A percentile compares a stretch with the other conserved stretches of the same genome.
phyloP scores from a whole-genome alignment of 2,113 vertebrate genomes.

The Ptilonorhynchus violaceus region DNA sequence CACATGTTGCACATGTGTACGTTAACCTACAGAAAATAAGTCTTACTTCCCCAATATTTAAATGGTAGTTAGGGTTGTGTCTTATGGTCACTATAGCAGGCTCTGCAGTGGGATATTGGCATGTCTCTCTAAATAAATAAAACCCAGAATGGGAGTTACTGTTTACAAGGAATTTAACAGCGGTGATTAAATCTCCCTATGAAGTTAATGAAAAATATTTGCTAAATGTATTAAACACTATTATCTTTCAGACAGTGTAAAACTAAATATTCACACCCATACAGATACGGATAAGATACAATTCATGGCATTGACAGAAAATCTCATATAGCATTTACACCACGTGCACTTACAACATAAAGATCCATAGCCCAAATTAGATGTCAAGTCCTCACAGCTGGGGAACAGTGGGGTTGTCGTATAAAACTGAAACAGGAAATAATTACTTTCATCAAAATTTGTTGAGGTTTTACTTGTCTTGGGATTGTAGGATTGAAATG shows the following conservation, averaged over 20 bases:
- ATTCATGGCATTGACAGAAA: background rate
- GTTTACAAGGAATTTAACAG: background rate
- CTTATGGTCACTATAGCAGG: background rate
- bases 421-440: background rate
- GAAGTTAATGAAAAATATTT: background rate
- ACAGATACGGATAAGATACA: background rate
- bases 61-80: background rate
- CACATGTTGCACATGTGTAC: accelerated
- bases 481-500: background rate
- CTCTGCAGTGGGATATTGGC: background rate
- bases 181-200: background rate
- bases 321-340: background rate
- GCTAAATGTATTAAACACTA: background rate
- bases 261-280: background rate
- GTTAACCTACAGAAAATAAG: background rate
- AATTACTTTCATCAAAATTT: background rate
- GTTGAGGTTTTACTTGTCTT: background rate
- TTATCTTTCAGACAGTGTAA: background rate
- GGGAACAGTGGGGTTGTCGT: background rate
- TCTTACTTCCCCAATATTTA: background rate
- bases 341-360: background rate
- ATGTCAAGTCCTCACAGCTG: background rate
- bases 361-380: background rate
- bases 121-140: background rate
- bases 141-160: background rate